Base-by-base conservation (phyloP, 2,113 vertebrate genomes). In the Phrynosoma blainvillii region DNA sequence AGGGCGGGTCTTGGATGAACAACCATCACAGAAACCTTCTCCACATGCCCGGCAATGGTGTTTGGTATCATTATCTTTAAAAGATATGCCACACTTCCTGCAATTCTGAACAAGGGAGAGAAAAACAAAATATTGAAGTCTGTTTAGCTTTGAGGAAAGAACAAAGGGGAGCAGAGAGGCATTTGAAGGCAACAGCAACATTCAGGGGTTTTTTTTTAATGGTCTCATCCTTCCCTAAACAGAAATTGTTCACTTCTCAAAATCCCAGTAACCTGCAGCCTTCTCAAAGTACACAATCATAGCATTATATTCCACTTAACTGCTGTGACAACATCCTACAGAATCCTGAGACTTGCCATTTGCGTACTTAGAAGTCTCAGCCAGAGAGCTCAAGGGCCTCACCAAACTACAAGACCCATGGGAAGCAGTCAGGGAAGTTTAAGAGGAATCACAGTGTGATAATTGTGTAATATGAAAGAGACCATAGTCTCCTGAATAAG, bases 41-140 rank as follows among this genome's bases (percentile, higher is more conserved):
- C 99, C 99, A 11, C 99, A 99, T 89, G 98, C 98, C 79, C 99
- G 98, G 90, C 99, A 99, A 95, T 99, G 99, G 89, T 99, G 99
- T 95, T 99, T 99, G 1, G 98, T 98, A 95, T 99, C 98, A 0
- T 98, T 99, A 66, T 98, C 97, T 95, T 98, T 98, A 94, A 99
- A 99, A 85, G 97, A 96, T 0, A 94, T 97, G 3, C 95, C 97
- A 89, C 99, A 99, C 92, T 98, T 98, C 90, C 96, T 97, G 95
- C 99, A 99, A 92, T 95, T 98, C 99, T 99, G 93, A 91, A 90
- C 32, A 93, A 88, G 94, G 94, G 36, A 96, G 82, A 93, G 3
- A 93, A 62, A 89, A 88, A 74, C 27, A 32, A 81, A 92, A 56
- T 18, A 32, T 84, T 87, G 3, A 68, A 36, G 74, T 87, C 30